A percentile compares a stretch with the other conserved stretches of the same genome.
Evolutionary conservation across 1,140 invertebrate species (phyloP).

Genomic region (Scaptomyza montana): DNA sequence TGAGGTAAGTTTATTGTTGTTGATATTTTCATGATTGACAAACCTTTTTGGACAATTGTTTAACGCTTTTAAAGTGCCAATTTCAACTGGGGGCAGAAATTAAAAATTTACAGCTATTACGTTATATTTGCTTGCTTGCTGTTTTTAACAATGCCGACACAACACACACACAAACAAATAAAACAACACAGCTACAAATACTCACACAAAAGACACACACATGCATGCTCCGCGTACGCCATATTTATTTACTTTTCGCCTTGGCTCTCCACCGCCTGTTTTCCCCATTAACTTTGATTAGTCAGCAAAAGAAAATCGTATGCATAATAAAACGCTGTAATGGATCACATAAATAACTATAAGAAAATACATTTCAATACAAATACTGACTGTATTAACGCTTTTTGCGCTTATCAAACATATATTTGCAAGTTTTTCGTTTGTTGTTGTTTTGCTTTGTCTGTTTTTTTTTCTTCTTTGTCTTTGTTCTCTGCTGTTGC

Average conservation of each 20-base stretch:
- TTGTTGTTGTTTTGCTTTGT: slow-evolving; percentile 29
- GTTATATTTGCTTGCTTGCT: slow-evolving; percentile 54
- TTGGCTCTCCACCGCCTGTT: slow-evolving; percentile 32
- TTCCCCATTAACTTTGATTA: slow-evolving; percentile 62
- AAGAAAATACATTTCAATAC: slow-evolving; percentile 24
- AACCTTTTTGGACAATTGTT: slow-evolving; percentile 48
- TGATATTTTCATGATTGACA: slow-evolving; percentile 65
- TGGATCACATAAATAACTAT: slow-evolving; percentile 27
- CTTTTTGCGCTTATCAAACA: slow-evolving; percentile 27
- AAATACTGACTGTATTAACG: slow-evolving; percentile 5
- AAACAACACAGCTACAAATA: slow-evolving; percentile 25
- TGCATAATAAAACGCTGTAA: slow-evolving; percentile 44
- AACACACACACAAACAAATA: slow-evolving; percentile 40
- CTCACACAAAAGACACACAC: slow-evolving; percentile 4
- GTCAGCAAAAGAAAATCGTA: slow-evolving; percentile 51
- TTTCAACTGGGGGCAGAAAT: slow-evolving; percentile 33
- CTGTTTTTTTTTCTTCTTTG: slow-evolving; percentile 1
- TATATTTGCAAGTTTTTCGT: slow-evolving; percentile 25
- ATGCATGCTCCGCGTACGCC: slow-evolving; percentile 53
- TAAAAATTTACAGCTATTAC: slow-evolving; percentile 33
- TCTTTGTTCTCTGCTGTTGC: slow-evolving; percentile 26
- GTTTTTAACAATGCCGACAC: slow-evolving; percentile 53
- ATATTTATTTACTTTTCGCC: slow-evolving; percentile 66
- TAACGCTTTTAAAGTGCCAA: slow-evolving; percentile 60
- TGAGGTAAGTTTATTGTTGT: slow-evolving; percentile 57